phyloP scores from a whole-genome alignment of 2,888 invertebrate genomes.

The Reticulitermes lucifugus region DNA sequence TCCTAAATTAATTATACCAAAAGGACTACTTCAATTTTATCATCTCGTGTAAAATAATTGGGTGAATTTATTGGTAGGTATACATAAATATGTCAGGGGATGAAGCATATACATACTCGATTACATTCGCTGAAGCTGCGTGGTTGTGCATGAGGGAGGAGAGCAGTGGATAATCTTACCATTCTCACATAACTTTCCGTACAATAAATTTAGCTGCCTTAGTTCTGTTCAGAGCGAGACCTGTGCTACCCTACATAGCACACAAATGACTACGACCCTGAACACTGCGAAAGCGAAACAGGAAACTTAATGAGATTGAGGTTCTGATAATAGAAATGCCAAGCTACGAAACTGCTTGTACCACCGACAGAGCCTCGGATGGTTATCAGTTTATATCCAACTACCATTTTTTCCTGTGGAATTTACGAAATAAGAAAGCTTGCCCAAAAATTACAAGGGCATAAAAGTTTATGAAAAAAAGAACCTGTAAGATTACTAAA shows the following conservation, averaged over 20 bases:
- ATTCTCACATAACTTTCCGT: neutral
- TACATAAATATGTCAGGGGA: slow-evolving; percentile 22
- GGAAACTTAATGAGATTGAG: neutral
- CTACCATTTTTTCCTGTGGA: no score
- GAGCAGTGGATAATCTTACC: neutral
- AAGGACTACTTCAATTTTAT: neutral
- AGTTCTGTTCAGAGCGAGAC: neutral
- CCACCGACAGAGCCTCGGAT: no score
- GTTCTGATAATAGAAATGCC: neutral
- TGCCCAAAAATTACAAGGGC: no score
- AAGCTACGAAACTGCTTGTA: no score
- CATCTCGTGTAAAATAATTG: slow-evolving; percentile 30
- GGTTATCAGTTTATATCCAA: no score
- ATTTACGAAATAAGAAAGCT: no score
- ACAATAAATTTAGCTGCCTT: neutral
- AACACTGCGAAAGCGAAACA: neutral
- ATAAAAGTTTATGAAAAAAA: no score
- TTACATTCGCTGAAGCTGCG: neutral
- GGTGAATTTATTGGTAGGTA: slow-evolving; percentile 25
- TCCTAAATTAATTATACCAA: slow-evolving; percentile 21
- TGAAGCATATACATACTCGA: neutral
- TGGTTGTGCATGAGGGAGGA: neutral
- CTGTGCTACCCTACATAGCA: neutral
- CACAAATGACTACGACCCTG: neutral
- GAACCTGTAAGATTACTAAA: no score